Percentiles rank a stretch among this genome's conserved stretches.
These are phyloP conservation scores for Theristus sp. DNA, from an alignment of 2,888 invertebrate genomes.

Conservation along the genomic window DNA sequence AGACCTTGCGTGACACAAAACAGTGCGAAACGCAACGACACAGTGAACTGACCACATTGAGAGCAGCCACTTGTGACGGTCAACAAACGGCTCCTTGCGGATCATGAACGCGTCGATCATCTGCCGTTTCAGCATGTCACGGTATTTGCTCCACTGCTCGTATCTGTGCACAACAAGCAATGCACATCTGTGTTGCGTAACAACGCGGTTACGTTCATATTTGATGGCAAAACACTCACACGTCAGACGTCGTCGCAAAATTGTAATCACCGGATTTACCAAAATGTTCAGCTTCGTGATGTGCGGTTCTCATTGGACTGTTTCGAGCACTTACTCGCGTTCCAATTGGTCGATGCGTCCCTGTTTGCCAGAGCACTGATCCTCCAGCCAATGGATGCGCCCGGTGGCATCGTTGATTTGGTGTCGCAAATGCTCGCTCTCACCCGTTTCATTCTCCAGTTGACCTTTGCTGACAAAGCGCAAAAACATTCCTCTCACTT, in stretches of 20 bases:
- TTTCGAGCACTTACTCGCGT: not conserved
- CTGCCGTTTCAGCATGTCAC: not conserved
- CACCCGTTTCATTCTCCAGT: too few species aligned
- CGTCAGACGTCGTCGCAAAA: not conserved
- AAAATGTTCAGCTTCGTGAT: too few species aligned
- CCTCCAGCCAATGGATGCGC: not conserved
- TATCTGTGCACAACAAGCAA: not conserved
- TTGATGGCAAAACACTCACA: too few species aligned
- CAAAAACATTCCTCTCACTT: too few species aligned
- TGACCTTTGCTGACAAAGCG: too few species aligned
- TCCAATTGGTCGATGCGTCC: not conserved
- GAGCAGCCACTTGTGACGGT: not conserved
- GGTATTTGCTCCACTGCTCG: not conserved
- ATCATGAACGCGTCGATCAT: constrained; percentile 2
- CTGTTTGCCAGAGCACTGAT: not conserved
- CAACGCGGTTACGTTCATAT: too few species aligned
- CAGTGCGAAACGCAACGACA: too few species aligned
- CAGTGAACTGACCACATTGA: not conserved
- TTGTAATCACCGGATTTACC: too few species aligned
- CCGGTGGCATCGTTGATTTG: not conserved
- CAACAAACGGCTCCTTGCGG: constrained; percentile 2
- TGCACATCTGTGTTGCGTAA: too few species aligned
- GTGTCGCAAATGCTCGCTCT: not conserved
- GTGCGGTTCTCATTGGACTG: too few species aligned
- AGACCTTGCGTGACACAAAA: too few species aligned